phyloP scores from a whole-genome alignment of 1,140 invertebrate genomes.

The Zaprionus tsacasi region DNA sequence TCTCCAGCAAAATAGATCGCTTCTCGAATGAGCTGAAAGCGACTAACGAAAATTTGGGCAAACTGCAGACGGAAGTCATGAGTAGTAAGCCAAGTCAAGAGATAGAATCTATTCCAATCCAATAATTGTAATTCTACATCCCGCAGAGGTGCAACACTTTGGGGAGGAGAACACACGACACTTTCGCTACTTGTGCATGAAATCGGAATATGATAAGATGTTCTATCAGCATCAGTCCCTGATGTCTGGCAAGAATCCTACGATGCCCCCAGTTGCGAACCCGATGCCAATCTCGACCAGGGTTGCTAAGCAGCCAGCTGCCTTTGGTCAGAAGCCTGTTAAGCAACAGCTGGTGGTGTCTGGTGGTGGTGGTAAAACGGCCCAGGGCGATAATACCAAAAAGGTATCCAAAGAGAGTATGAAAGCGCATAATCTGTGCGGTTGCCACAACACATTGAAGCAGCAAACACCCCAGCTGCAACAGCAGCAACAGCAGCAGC shows the following conservation, averaged over 20 bases:
- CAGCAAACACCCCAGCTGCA: neutral
- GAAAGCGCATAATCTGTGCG: constrained; percentile 45
- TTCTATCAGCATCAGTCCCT: constrained; percentile 76
- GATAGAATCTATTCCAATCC: neutral
- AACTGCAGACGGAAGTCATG: constrained; percentile 61
- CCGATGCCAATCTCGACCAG: constrained; percentile 11
- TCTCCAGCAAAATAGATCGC: constrained; percentile 68
- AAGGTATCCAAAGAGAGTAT: constrained; percentile 1
- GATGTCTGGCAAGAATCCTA: constrained; percentile 29
- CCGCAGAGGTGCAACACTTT: constrained; percentile 69
- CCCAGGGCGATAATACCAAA: constrained; percentile 3
- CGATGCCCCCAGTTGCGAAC: constrained; percentile 13
- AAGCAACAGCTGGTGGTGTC: constrained; percentile 32
- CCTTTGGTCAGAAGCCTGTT: constrained; percentile 24
- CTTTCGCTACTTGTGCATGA: constrained; percentile 82
- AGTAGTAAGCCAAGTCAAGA: constrained; percentile 68
- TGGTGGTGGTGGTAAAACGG: constrained; percentile 6
- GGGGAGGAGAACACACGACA: constrained; percentile 80
- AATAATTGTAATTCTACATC: no score
- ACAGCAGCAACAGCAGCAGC: neutral
- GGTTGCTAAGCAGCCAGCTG: constrained; percentile 25
- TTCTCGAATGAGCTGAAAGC: constrained; percentile 65
- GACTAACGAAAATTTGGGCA: constrained; percentile 66
- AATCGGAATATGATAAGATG: constrained; percentile 82
- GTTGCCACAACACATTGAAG: constrained; percentile 55